These are phyloP conservation scores for Astropecten irregularis DNA, from an alignment of 53 echinoderm and acorn worm species.

Conservation along the genomic window DNA sequence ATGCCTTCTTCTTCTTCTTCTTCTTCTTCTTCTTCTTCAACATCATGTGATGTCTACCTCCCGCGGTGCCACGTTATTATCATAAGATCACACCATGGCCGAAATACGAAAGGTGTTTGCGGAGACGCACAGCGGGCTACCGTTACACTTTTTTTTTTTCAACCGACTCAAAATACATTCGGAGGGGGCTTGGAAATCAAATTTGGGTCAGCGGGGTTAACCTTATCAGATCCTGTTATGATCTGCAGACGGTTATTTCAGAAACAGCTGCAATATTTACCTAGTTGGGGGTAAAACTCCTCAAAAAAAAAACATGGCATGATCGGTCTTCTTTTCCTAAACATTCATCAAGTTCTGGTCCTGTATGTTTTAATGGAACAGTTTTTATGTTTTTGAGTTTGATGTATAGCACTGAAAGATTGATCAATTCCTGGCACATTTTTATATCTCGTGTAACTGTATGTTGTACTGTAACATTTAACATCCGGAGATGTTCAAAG, in stretches of 20 bases:
- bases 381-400: too few species aligned
- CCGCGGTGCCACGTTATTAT: constrained; percentile 25
- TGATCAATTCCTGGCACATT: too few species aligned
- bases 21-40: too few species aligned
- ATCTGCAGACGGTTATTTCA: constrained; percentile 1
- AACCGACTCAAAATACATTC: not conserved
- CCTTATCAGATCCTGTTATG: constrained; percentile 22
- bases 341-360: too few species aligned
- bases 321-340: too few species aligned
- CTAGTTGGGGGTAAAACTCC: not conserved
- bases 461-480: too few species aligned
- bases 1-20: too few species aligned
- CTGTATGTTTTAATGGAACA: too few species aligned
- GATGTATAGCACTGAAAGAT: too few species aligned
- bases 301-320: too few species aligned
- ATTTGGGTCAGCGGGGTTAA: constrained; percentile 18
- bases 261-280: constrained; percentile 14
- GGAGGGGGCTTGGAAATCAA: not conserved
- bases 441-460: too few species aligned
- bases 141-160: constrained; percentile 16
- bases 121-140: constrained; percentile 8
- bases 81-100: constrained; percentile 31
- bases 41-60: not conserved
- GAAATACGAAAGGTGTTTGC: constrained; percentile 1
- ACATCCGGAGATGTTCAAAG: too few species aligned